These are phyloP conservation scores for Tipula lateralis DNA, from an alignment of 2,888 invertebrate genomes.

Conservation along the genomic window DNA sequence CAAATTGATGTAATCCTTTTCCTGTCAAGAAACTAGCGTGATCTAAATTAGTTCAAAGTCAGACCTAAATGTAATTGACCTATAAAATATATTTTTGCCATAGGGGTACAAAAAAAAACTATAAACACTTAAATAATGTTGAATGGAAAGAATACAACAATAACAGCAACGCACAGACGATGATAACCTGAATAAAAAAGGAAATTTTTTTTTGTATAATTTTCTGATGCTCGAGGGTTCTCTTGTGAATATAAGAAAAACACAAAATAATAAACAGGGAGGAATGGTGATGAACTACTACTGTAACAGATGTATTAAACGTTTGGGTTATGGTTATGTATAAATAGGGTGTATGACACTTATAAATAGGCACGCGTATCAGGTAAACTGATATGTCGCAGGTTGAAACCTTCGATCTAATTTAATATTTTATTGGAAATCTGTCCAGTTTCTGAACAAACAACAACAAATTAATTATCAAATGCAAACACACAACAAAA, in stretches of 20 bases:
- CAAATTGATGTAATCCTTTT: background rate
- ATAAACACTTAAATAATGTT: background rate
- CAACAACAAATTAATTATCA: background rate
- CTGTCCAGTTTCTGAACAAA: background rate
- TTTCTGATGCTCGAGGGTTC: background rate
- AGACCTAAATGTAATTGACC: constrained; percentile 19
- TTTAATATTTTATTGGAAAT: background rate
- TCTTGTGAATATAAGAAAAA: background rate
- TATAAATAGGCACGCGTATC: background rate
- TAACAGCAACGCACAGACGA: background rate
- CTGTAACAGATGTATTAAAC: background rate
- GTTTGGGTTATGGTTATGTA: background rate
- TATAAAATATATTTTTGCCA: background rate
- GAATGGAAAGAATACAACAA: background rate
- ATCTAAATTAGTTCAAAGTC: background rate
- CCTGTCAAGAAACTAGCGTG: background rate
- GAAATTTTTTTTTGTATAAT: background rate
- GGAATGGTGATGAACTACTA: background rate
- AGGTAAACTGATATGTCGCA: background rate
- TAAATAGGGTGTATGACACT: background rate
- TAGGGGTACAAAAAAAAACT: background rate
- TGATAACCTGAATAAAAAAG: background rate
- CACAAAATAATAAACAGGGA: background rate
- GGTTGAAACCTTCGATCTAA: background rate
- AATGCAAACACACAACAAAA: background rate